Evolutionary conservation across 2,888 invertebrate genomes (phyloP).

Genomic region (Parnassius mnemosyne): DNA sequence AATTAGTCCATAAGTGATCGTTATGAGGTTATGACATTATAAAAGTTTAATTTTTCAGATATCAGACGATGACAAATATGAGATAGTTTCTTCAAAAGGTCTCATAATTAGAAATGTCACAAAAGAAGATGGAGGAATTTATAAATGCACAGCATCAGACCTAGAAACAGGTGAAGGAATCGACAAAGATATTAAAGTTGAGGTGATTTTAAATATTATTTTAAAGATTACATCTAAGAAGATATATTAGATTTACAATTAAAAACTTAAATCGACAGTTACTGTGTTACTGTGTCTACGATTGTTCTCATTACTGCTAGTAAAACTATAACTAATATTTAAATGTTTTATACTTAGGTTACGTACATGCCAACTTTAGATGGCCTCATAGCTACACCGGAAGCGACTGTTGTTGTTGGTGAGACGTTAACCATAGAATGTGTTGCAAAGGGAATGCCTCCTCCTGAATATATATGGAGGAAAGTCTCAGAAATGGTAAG

Average conservation of each 20-base stretch:
- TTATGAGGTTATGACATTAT: no score
- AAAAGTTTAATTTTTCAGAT: constrained; percentile 41
- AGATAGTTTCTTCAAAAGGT: constrained; percentile 41
- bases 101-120: constrained; percentile 44
- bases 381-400: constrained; percentile 45
- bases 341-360: constrained; percentile 43
- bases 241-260: not conserved
- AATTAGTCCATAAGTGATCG: no score
- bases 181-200: constrained; percentile 42
- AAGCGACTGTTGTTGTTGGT: constrained; percentile 41
- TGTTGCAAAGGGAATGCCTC: constrained; percentile 52
- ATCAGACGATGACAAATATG: constrained; percentile 48
- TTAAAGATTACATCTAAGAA: no score
- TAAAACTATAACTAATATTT: constrained; percentile 6
- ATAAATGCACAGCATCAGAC: constrained; percentile 44
- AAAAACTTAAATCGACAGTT: constrained; percentile 31
- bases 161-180: constrained; percentile 41
- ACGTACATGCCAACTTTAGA: constrained; percentile 50
- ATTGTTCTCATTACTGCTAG: no score
- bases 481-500: constrained; percentile 46
- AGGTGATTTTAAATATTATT: constrained; percentile 31
- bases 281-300: no score
- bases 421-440: constrained; percentile 53
- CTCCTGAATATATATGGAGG: constrained; percentile 53
- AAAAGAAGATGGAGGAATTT: constrained; percentile 44